phyloP scores from a whole-genome alignment of 2,888 invertebrate genomes.

The Drosophila rubida region DNA sequence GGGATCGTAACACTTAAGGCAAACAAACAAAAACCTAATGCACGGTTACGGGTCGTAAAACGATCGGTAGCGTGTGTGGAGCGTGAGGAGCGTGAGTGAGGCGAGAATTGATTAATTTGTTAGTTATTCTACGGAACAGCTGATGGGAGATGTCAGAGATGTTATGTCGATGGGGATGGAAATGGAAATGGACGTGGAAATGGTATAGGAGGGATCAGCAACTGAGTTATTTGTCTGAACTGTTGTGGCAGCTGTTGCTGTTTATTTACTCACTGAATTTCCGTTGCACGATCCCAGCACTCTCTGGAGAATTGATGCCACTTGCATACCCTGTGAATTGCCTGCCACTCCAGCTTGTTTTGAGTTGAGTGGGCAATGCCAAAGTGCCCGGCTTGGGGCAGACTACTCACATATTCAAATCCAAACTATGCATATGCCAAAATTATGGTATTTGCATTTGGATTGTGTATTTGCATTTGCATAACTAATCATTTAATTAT shows the following conservation, averaged over 20 bases:
- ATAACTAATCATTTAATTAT: slow-evolving; percentile 78
- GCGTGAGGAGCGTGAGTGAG: slow-evolving; percentile 20
- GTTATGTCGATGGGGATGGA: not conserved
- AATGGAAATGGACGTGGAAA: not conserved
- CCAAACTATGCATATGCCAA: slow-evolving; percentile 9
- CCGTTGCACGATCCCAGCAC: slow-evolving; percentile 18
- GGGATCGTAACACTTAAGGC: slow-evolving; percentile 66
- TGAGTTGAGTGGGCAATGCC: too few relatives aligned
- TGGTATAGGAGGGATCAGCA: slow-evolving; percentile 17
- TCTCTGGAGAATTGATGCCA: not conserved
- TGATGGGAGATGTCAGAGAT: slow-evolving; percentile 54
- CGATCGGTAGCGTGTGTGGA: slow-evolving; percentile 22
- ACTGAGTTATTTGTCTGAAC: slow-evolving; percentile 67
- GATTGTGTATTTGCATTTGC: slow-evolving; percentile 55
- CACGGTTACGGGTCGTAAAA: slow-evolving; percentile 39
- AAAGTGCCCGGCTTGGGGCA: too few relatives aligned
- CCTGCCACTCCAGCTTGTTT: not conserved
- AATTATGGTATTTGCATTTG: slow-evolving; percentile 19
- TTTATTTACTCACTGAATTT: slow-evolving; percentile 58
- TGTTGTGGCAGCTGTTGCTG: slow-evolving; percentile 61
- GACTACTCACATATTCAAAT: slow-evolving; percentile 10
- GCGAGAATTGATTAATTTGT: slow-evolving; percentile 76
- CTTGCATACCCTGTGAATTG: slow-evolving; percentile 1
- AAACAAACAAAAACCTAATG: slow-evolving; percentile 59
- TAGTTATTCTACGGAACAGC: slow-evolving; percentile 56